Percentiles rank a stretch among this genome's conserved stretches.
These are phyloP conservation scores for Cyprinodon variegatus DNA, from an alignment of 2,113 vertebrate species.

Conservation along the genomic window DNA sequence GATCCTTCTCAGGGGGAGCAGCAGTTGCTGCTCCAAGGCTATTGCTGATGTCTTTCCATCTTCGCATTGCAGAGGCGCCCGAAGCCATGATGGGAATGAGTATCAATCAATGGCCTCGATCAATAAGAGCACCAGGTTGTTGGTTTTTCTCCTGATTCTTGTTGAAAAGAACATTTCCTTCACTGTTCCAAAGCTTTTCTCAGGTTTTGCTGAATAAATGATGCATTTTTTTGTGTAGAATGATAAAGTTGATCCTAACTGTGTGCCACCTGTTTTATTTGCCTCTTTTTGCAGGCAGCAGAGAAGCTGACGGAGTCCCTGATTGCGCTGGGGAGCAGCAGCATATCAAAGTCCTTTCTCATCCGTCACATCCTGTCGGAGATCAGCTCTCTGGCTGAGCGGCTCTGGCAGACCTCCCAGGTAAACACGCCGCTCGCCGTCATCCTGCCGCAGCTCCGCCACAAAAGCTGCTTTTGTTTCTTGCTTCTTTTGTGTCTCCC, in stretches of 20 bases:
- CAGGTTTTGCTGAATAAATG: not conserved
- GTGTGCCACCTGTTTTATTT: not conserved
- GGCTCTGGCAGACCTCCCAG: slow-evolving; percentile 80
- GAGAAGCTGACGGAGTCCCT: slow-evolving; percentile 75
- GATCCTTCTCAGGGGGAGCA: not conserved
- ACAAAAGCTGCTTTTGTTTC: slow-evolving; percentile 1
- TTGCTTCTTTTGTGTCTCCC: not conserved
- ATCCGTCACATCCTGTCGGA: slow-evolving; percentile 81
- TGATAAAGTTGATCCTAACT: not conserved
- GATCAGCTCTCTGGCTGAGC: slow-evolving; percentile 79
- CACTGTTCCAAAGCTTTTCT: not conserved
- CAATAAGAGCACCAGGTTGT: too few species aligned
- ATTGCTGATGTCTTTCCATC: not conserved
- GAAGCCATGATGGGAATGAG: too few species aligned
- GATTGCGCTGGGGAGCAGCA: slow-evolving; percentile 80
- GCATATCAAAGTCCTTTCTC: slow-evolving; percentile 75
- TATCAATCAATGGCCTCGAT: too few species aligned
- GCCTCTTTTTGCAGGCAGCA: slow-evolving; percentile 83
- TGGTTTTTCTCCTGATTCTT: not conserved
- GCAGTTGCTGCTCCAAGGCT: not conserved
- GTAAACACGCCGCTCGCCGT: slow-evolving; percentile 65
- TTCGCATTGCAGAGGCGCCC: too few species aligned
- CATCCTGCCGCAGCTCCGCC: not conserved
- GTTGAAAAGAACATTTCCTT: not conserved
- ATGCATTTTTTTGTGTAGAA: not conserved